Percentiles rank a stretch among this genome's conserved stretches.
Conservation (phyloP, 2,888 invertebrate species). For the Crepidodera aurea region DNA sequence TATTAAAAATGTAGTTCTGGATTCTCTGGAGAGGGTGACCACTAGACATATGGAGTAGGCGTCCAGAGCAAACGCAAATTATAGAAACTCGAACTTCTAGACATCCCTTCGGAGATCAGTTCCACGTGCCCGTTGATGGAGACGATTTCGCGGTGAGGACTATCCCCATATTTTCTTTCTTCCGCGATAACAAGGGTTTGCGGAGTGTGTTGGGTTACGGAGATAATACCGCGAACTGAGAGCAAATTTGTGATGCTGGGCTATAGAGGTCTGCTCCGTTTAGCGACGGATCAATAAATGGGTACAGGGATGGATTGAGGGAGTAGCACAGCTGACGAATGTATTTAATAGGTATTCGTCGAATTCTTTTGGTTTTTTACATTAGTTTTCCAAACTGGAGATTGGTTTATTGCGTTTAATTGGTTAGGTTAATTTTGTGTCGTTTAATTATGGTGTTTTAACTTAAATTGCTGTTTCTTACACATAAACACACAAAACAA, state of each 20-base stretch:
- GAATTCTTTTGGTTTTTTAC: no score
- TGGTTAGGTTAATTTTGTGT: no score
- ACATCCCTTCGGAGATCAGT: not conserved
- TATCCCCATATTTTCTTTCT: conserved; percentile 22
- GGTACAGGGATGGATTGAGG: conserved; percentile 34
- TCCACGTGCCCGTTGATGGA: conserved; percentile 1
- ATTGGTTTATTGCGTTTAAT: no score
- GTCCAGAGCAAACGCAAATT: no score
- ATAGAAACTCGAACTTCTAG: not conserved
- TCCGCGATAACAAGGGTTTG: not conserved
- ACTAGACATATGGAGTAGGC: not conserved
- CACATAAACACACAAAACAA: no score
- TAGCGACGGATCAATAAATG: conserved; percentile 53
- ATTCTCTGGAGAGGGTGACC: not conserved
- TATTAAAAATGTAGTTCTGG: not conserved
- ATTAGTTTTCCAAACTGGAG: no score
- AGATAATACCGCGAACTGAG: conserved; percentile 55
- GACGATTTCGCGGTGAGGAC: not conserved
- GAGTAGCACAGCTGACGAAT: not conserved
- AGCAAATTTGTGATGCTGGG: conserved; percentile 51
- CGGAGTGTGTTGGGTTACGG: conserved; percentile 34
- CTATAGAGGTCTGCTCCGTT: conserved; percentile 45
- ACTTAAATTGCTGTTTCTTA: no score
- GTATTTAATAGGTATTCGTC: no score
- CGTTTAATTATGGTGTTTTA: no score